Evolutionary conservation across 2,797 vertebrate species (phyloP), one percentile per base, ranked within the genome.

Genomic region (Chiroxiphia lanceolata): DNA sequence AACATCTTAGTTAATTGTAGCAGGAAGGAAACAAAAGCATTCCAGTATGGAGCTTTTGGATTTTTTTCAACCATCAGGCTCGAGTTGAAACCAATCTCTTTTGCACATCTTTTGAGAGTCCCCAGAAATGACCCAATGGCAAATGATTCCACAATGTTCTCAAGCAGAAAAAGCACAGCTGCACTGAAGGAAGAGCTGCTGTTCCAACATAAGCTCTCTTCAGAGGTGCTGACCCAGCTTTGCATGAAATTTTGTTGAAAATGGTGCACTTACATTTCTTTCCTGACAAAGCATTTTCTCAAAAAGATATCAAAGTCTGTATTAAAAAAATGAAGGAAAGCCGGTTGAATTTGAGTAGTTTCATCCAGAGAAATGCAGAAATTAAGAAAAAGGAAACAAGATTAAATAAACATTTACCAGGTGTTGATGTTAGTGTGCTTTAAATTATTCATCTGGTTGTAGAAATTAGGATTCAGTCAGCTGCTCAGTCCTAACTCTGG

Each of bases 151-250:
- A 65, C 48, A 57, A 17, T 21, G 19, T 91, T 96, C 72, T 93
- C 42, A 71, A 71, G 50, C 26, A 64, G 72, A 22, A 80, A 92
- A 86, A 61, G 48, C 77, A 71, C 74, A 86, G 77, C 54, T 93
- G 92, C 38, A 45, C 65, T 86, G 61, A 68, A 74, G 77, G 54
- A 90, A 91, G 45, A 72, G 45, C 33, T 71, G 17, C 45, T 3
- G 2, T 68, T 86, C 42, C 23, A 44, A 48, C 31, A 83, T 0
- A 0, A 82, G 47, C 34, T 85, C 79, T 90, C n/a, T 86, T 94
- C 85, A 92, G 83, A 93, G 51, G 50, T 80, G 71, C 67, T 93
- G 87, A 90, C 60, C 83, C 54, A 93, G 91, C 87, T 87, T 67
- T 54, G n/a, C 38, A 42, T 15, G 15, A 84, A 82, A 69, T 94